Evolutionary conservation across 2,797 vertebrate species (phyloP), one percentile per base, ranked within the genome.

Genomic region (Poecile montanus): DNA sequence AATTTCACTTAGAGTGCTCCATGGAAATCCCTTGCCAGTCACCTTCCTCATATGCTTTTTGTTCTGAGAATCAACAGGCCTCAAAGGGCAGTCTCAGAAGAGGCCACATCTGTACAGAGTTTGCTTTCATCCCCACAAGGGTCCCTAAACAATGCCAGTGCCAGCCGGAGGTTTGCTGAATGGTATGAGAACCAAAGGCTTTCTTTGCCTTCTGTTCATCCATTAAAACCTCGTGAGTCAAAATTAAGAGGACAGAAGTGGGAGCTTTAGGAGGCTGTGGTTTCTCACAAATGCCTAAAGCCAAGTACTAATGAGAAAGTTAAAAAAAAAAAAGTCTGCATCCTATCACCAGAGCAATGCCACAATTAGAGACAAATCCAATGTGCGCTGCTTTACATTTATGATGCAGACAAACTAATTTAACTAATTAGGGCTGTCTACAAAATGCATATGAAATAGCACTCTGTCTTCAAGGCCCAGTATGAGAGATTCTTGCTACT

Each of bases 161-260:
- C 91, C 93, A 97, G 93, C 63, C 30, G 36, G 91, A 94, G 89
- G 57, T 95, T 95, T 85, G 53, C 80, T 96, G 88, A 96, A 95
- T 96, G 72, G 91, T 96, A 82, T 89, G 83, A 89, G 95, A 96
- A 96, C 95, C 89, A 94, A 96, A 93, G 89, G 77, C 74, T 94
- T 96, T 94, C 94, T 95, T 92, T 91, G 75, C 93, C 91, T 95
- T 94, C 91, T 96, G 85, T 96, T 94, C 91, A 94, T 93, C 85
- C 85, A 91, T 91, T 96, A 97, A 96, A 94, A 94, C 63, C 67
- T 84, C 11, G 36, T 93, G 96, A 94, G 93, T 89, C 53, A 90
- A 96, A 96, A 93, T 93, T 67, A 91, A 79, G 94, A 95, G 88
- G 79, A 81, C 71, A 88, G 80, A 53, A 96, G 91, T 76, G 77